These are phyloP conservation scores for Thamnophis elegans DNA, from an alignment of 2,797 vertebrate genomes.

Conservation along the genomic window DNA sequence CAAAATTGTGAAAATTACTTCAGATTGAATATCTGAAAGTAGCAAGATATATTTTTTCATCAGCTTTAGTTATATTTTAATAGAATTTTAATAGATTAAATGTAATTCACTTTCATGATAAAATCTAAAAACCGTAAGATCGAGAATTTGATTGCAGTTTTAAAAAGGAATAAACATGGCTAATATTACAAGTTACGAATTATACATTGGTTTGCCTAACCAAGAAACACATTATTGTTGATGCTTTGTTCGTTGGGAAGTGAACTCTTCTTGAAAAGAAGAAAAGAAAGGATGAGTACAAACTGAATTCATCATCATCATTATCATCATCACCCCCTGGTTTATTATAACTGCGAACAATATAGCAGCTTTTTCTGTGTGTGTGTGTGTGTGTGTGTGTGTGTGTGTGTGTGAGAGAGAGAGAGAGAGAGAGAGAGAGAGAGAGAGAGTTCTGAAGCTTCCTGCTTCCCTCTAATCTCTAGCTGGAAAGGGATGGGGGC, in stretches of 20 bases:
- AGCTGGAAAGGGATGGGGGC: conserved; percentile 32
- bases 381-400: neutral
- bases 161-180: neutral
- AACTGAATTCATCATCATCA: neutral
- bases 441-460: conserved; percentile 31
- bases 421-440: too few species aligned
- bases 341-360: neutral
- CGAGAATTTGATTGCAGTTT: neutral
- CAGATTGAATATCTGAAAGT: neutral
- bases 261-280: neutral
- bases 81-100: neutral
- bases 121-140: neutral
- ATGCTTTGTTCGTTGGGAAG: neutral
- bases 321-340: neutral
- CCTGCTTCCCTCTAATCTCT: conserved; percentile 56
- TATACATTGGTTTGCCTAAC: neutral
- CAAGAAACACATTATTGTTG: neutral
- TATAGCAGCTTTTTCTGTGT: fast-evolving
- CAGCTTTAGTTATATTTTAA: neutral
- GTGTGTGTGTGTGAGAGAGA: too few species aligned
- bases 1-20: neutral
- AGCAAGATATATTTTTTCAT: neutral
- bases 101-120: neutral
- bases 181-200: neutral
- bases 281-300: neutral